phyloP scores from a whole-genome alignment of 1,140 invertebrate species.

The Drosophila mayri region DNA sequence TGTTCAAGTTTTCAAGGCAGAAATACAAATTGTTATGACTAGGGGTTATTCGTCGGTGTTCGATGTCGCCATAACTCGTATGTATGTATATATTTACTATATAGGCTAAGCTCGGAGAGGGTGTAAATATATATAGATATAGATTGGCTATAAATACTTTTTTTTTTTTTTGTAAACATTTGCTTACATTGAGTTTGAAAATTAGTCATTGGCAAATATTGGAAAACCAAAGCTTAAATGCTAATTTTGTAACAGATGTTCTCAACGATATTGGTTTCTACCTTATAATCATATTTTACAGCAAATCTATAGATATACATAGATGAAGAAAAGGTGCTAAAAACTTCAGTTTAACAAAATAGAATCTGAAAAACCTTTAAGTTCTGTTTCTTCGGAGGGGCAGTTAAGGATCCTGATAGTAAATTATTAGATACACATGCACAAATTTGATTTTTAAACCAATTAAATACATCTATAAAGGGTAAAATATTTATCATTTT shows the following conservation, averaged over 20 bases:
- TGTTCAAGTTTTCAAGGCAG: no score
- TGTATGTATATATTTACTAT: not conserved
- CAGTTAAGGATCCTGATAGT: no score
- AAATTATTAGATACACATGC: no score
- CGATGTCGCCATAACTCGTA: not conserved
- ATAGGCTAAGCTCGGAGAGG: not conserved
- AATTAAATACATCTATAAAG: no score
- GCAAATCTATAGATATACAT: no score
- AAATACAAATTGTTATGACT: not conserved
- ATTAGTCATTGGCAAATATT: not conserved
- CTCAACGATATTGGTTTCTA: not conserved
- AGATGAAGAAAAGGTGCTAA: not conserved
- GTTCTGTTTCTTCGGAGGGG: no score
- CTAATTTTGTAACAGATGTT: not conserved
- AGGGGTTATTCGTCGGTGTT: not conserved
- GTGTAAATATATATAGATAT: not conserved
- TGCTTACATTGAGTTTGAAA: no score
- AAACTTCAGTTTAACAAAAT: not conserved
- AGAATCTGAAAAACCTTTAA: no score
- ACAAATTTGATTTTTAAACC: no score
- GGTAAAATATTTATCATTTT: no score
- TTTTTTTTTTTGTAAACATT: not conserved
- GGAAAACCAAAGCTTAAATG: not conserved
- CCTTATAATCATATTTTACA: not conserved
- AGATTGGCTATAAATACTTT: constrained; percentile 1